Percentiles rank a stretch among this genome's conserved stretches.
These are phyloP conservation scores for Nannospalax galili DNA, from an alignment of 2,113 vertebrate genomes.

Conservation along the genomic window DNA sequence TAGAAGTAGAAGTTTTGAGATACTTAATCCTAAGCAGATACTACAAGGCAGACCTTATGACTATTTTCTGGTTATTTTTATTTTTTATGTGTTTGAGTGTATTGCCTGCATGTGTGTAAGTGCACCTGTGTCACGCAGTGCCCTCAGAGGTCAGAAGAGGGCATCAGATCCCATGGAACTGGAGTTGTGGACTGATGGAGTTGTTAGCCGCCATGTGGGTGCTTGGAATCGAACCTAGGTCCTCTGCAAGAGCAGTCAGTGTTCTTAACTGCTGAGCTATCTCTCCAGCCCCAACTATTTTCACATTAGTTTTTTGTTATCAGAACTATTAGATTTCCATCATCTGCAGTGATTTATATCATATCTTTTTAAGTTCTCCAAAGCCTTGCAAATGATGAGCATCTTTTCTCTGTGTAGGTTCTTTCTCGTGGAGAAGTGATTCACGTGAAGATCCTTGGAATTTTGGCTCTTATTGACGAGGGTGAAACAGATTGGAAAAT, in stretches of 20 bases:
- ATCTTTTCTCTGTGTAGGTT: constrained; percentile 87
- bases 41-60: background rate
- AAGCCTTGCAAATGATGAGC: background rate
- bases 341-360: background rate
- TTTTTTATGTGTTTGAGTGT: too few species aligned
- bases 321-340: background rate
- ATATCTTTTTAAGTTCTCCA: background rate
- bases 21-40: background rate
- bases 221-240: too few species aligned
- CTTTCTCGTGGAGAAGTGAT: constrained; percentile 92
- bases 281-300: too few species aligned
- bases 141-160: too few species aligned
- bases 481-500: constrained; percentile 98
- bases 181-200: too few species aligned
- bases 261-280: too few species aligned
- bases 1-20: background rate
- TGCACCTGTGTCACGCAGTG: too few species aligned
- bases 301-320: constrained; percentile 10
- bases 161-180: too few species aligned
- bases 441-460: constrained; percentile 95
- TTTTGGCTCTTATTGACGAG: constrained; percentile 95
- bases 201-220: too few species aligned
- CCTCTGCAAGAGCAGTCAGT: too few species aligned
- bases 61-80: too few species aligned
- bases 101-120: too few species aligned